Conservation (phyloP, 1,140 invertebrate genomes). For the Manduca sexta region DNA sequence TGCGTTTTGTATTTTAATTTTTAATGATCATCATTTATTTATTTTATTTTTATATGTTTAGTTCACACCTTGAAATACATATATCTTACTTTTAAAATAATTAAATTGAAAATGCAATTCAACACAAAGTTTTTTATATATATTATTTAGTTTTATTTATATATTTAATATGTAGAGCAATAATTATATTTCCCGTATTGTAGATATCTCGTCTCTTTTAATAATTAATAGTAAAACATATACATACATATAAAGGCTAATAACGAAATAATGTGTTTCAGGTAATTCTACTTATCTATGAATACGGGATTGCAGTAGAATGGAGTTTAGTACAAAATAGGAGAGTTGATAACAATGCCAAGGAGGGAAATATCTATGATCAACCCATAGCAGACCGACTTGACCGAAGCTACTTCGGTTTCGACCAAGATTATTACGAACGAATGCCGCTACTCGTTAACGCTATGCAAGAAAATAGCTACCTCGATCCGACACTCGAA, state of each 20-base stretch:
- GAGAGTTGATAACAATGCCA: slow-evolving; percentile 19
- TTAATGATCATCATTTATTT: too few relatives aligned
- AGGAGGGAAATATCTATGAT: slow-evolving; percentile 22
- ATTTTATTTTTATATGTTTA: too few relatives aligned
- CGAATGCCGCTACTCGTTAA: slow-evolving; percentile 63
- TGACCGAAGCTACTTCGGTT: slow-evolving; percentile 52
- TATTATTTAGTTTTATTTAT: too few relatives aligned
- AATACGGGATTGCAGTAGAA: slow-evolving; percentile 65
- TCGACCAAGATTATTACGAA: slow-evolving; percentile 66
- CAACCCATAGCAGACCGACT: slow-evolving; percentile 53
- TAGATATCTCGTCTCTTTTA: too few relatives aligned
- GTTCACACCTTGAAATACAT: too few relatives aligned
- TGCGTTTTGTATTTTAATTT: too few relatives aligned
- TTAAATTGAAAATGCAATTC: too few relatives aligned
- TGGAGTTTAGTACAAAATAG: slow-evolving; percentile 54
- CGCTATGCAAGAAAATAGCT: slow-evolving; percentile 57
- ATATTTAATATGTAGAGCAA: too few relatives aligned
- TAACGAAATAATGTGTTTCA: slow-evolving; percentile 21
- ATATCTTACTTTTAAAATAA: too few relatives aligned
- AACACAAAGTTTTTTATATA: too few relatives aligned
- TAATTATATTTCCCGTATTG: too few relatives aligned
- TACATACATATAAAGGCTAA: background rate
- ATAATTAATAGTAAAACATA: too few relatives aligned
- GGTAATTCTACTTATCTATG: slow-evolving; percentile 68
- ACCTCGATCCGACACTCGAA: slow-evolving; percentile 35